These are phyloP conservation scores for Lepidurus apus DNA, from an alignment of 1,140 invertebrate genomes.

Conservation along the genomic window DNA sequence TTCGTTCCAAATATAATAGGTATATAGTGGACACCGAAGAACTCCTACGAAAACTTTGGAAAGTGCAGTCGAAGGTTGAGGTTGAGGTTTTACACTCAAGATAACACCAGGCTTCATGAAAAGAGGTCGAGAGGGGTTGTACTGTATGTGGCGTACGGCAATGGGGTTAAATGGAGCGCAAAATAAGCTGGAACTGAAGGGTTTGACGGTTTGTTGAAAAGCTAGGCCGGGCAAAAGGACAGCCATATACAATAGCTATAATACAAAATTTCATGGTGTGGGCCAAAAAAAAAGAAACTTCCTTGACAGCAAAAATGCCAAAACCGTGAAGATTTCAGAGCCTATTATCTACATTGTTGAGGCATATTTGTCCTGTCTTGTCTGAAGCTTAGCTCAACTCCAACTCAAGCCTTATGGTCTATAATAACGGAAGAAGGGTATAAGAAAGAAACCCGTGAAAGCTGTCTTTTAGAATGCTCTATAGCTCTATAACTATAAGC, in stretches of 20 bases:
- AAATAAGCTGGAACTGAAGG: not conserved
- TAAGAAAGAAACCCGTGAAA: no score
- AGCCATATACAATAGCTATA: not conserved
- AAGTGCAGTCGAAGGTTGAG: not conserved
- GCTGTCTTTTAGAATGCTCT: no score
- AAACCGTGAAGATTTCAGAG: no score
- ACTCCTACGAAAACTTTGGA: not conserved
- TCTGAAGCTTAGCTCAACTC: no score
- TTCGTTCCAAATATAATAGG: not conserved
- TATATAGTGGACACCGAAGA: not conserved
- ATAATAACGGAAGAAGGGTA: no score
- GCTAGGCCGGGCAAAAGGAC: not conserved
- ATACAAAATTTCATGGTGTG: not conserved
- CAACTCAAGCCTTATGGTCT: no score
- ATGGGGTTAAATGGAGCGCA: conserved; percentile 1
- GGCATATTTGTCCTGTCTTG: no score
- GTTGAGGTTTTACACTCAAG: not conserved
- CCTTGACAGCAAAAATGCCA: not conserved
- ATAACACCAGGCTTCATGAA: not conserved
- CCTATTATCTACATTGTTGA: no score
- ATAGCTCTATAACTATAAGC: no score
- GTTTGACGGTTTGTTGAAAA: not conserved
- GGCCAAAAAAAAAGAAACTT: not conserved
- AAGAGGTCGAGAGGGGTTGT: not conserved
- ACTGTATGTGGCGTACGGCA: not conserved